A percentile compares a stretch with the other conserved stretches of the same genome.
Evolutionary conservation across 2,113 vertebrate species (phyloP).

Genomic region (human): GRCh38 chr4:111554001-111554500

Average conservation of each 20-base stretch:
- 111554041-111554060: neutral
- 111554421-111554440: neutral
- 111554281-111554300: neutral
- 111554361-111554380: neutral
- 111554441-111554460: neutral
- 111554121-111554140: neutral
- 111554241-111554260: neutral
- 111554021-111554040: neutral
- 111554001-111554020: neutral
- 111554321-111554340: neutral
- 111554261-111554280: neutral
- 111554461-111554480: neutral
- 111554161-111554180: neutral
- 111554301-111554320: neutral
- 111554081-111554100: neutral
- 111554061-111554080: neutral
- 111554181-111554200: neutral
- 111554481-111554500: neutral
- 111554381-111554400: neutral
- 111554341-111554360: neutral
- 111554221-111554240: neutral
- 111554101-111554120: neutral
- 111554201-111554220: neutral
- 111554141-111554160: neutral
- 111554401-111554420: neutral